A percentile compares a stretch with the other conserved stretches of the same genome.
These are phyloP conservation scores for Drosophila differens DNA, from an alignment of 2,888 invertebrate species.

Conservation along the genomic window DNA sequence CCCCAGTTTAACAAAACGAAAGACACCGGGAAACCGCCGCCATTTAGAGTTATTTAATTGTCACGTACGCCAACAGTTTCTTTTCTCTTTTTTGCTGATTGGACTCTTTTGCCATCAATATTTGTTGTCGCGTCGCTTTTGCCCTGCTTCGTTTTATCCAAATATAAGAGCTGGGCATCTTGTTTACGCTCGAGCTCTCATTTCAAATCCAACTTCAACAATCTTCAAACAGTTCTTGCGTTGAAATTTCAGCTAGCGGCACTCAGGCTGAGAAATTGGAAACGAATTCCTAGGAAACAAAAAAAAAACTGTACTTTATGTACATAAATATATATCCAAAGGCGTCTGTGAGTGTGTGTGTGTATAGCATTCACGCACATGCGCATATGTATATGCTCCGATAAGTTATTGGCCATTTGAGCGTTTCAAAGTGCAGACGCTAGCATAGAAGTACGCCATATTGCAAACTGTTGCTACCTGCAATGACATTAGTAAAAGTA, in stretches of 20 bases:
- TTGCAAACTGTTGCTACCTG: constrained; percentile 35
- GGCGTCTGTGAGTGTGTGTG: background rate
- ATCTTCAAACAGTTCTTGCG: background rate
- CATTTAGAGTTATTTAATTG: constrained; percentile 56
- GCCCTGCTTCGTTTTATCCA: constrained; percentile 13
- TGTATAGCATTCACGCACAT: background rate
- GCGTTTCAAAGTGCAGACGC: constrained; percentile 33
- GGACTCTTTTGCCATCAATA: constrained; percentile 19
- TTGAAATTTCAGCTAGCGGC: constrained; percentile 18
- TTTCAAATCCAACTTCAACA: constrained; percentile 12
- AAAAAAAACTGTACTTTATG: background rate
- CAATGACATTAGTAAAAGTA: constrained; percentile 10
- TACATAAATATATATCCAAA: background rate
- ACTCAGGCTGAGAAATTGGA: constrained; percentile 3
- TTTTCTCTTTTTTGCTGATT: constrained; percentile 42
- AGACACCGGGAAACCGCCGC: constrained; percentile 35
- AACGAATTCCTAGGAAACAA: background rate
- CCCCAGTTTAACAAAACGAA: background rate
- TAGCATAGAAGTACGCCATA: background rate
- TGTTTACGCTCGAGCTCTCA: constrained; percentile 30
- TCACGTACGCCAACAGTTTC: constrained; percentile 69
- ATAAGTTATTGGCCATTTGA: constrained; percentile 11
- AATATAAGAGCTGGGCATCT: constrained; percentile 10
- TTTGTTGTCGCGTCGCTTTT: constrained; percentile 36
- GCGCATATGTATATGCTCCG: background rate